phyloP scores from a whole-genome alignment of 2,888 invertebrate genomes.

The Malthinus seriepunctatus region DNA sequence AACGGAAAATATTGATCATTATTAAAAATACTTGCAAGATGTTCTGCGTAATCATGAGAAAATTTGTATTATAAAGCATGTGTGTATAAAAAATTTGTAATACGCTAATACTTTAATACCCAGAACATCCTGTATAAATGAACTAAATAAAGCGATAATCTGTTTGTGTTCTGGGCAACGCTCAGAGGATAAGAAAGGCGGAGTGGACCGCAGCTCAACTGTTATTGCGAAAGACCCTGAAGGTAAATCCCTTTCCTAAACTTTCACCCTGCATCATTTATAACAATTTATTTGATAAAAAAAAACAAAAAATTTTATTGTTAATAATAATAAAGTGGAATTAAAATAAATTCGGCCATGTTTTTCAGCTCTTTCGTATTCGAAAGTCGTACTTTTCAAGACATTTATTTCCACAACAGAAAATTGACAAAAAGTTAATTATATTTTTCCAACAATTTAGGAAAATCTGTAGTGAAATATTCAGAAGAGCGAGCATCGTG shows the following conservation, averaged over 20 bases:
- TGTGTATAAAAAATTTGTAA: too few relatives aligned
- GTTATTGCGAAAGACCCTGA: slow-evolving; percentile 93
- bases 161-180: slow-evolving; percentile 60
- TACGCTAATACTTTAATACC: slow-evolving; percentile 1
- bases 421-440: not conserved
- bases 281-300: slow-evolving; percentile 12
- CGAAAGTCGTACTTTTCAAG: not conserved
- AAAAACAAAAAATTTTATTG: not conserved
- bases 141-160: slow-evolving; percentile 47
- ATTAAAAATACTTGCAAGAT: not conserved
- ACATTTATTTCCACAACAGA: not conserved
- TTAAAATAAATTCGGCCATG: not conserved
- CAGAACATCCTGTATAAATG: slow-evolving; percentile 19
- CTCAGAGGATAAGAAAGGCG: slow-evolving; percentile 89
- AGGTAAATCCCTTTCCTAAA: slow-evolving; percentile 61
- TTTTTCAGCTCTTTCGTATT: not conserved
- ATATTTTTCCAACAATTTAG: not conserved
- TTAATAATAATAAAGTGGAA: too few relatives aligned
- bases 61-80: not conserved
- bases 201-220: slow-evolving; percentile 91
- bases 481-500: too few relatives aligned
- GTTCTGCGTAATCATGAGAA: not conserved
- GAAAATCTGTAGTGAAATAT: too few relatives aligned
- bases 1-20: not conserved
- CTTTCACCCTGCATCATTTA: slow-evolving; percentile 24